These are phyloP conservation scores for Mastacembelus armatus DNA, from an alignment of 2,797 vertebrate genomes.

Conservation along the genomic window DNA sequence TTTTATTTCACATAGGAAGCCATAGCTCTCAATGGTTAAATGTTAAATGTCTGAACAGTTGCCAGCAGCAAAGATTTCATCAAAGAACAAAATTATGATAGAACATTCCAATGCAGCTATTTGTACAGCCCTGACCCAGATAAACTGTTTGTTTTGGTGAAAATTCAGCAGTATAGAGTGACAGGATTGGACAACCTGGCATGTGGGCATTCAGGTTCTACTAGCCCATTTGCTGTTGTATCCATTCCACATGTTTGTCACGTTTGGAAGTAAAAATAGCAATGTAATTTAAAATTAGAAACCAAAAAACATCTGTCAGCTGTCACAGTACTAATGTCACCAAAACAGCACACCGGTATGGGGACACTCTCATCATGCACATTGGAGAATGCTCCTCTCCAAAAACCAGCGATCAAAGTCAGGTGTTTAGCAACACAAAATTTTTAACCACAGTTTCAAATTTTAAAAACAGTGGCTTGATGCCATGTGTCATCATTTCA, in stretches of 20 bases:
- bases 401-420: neutral
- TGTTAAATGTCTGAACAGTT: neutral
- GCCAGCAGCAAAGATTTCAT: neutral
- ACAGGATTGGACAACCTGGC: neutral
- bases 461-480: slow-evolving; percentile 9
- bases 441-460: neutral
- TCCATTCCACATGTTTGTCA: neutral
- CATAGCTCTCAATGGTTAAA: neutral
- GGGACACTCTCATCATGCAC: neutral
- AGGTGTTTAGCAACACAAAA: slow-evolving; percentile 1
- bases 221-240: neutral
- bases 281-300: slow-evolving; percentile 6
- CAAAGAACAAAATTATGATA: no score
- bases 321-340: slow-evolving; percentile 3
- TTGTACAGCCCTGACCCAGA: neutral
- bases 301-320: slow-evolving; percentile 9
- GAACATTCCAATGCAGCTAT: neutral
- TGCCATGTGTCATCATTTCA: neutral
- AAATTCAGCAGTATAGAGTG: neutral
- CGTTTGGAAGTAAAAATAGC: slow-evolving; percentile 6
- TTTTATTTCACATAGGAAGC: no score
- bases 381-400: neutral
- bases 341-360: slow-evolving; percentile 6
- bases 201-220: neutral
- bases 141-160: neutral